A percentile compares a stretch with the other conserved stretches of the same genome.
Evolutionary conservation across 2,113 vertebrate genomes (phyloP).

Genomic region (Rutilus rutilus): DNA sequence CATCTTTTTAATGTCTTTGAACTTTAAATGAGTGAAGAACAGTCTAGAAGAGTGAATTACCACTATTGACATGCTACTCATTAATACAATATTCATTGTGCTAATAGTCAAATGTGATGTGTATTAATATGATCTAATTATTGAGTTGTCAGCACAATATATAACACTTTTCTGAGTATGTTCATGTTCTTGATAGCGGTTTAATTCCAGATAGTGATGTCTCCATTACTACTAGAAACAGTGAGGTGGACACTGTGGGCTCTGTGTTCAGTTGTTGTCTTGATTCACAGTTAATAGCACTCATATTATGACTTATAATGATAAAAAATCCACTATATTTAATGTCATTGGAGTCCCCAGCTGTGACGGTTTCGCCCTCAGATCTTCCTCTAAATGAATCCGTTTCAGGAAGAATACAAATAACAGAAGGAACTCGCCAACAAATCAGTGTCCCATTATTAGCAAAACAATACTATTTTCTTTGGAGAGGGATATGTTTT

Average conservation of each 20-base stretch:
- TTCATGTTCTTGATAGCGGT: conserved; percentile 1
- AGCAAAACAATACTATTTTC: background rate
- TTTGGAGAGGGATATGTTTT: background rate
- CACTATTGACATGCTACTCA: background rate
- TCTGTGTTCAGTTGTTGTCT: too few relatives aligned
- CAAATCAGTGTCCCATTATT: background rate
- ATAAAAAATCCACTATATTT: background rate
- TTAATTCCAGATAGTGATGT: conserved; percentile 14
- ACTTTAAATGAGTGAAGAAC: background rate
- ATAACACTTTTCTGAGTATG: background rate
- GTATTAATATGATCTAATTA: background rate
- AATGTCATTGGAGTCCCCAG: background rate
- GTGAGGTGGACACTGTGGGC: background rate
- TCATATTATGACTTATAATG: background rate
- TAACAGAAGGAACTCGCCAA: too few relatives aligned
- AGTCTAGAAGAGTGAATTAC: background rate
- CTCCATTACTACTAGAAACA: conserved; percentile 18
- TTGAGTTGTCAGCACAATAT: background rate
- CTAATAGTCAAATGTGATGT: background rate
- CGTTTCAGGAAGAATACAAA: background rate
- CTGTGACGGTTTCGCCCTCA: background rate
- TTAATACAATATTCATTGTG: background rate
- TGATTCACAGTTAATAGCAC: background rate
- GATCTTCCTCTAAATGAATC: background rate
- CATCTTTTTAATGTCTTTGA: background rate